Percentiles rank a stretch among this genome's conserved stretches.
These are phyloP conservation scores for Scotopteryx bipunctaria DNA, from an alignment of 2,888 invertebrate species.

Conservation along the genomic window DNA sequence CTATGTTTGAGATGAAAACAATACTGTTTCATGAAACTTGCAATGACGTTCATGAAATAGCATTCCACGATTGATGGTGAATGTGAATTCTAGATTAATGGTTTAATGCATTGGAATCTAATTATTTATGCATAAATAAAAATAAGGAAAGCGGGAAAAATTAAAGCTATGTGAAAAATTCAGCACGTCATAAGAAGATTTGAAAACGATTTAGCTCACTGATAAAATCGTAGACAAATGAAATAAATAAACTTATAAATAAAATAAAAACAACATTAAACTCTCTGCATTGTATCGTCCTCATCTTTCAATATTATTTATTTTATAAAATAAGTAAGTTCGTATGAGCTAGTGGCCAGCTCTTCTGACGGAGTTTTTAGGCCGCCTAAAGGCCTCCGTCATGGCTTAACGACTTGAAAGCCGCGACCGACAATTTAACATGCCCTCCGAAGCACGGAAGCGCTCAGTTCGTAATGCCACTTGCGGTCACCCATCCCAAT, in stretches of 20 bases:
- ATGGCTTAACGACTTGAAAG: not conserved
- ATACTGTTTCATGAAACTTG: not conserved
- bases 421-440: too few relatives aligned
- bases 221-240: slow-evolving; percentile 5
- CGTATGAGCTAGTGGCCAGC: too few relatives aligned
- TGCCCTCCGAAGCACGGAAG: too few relatives aligned
- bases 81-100: not conserved
- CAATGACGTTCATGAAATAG: not conserved
- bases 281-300: slow-evolving; percentile 8
- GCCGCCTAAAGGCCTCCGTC: too few relatives aligned
- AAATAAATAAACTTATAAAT: not conserved
- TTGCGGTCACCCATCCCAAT: too few relatives aligned
- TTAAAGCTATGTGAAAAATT: slow-evolving; percentile 7
- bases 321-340: too few relatives aligned
- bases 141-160: slow-evolving; percentile 14
- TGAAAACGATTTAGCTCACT: not conserved
- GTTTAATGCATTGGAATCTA: not conserved
- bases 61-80: not conserved
- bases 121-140: not conserved
- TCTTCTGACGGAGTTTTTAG: too few relatives aligned
- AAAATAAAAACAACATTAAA: not conserved
- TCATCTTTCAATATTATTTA: too few relatives aligned
- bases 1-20: not conserved
- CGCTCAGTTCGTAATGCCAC: too few relatives aligned
- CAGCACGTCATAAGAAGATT: not conserved